Base-by-base conservation (phyloP, 2,888 invertebrate species). In the Nomada hirtipes region DNA sequence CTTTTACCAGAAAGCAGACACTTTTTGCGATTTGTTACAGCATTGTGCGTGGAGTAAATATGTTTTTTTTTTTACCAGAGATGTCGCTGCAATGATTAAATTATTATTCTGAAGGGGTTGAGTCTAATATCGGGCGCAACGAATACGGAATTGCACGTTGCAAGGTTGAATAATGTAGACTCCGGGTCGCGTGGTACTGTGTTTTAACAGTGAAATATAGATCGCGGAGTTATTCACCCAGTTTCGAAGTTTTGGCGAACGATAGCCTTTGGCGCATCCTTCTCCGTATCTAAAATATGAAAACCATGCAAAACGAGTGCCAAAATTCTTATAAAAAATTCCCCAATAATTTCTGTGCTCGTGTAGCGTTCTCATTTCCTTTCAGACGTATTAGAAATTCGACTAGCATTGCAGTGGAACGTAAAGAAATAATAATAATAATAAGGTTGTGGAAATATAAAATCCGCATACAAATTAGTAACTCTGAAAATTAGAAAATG, bases 141-240 rank as follows among this genome's bases (percentile, higher is more conserved):
- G 15, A 67, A 67, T 53, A 15, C 29, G 4, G 15, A 67, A 52
- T 29, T 20, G 9, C n/a, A n/a, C 20, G 4, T 20, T 15, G 3
- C n/a, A 53, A 36, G 67, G 36, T 36, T 20, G 52, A 67, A 67
- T 53, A n/a, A 18, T 15, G 10, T 26, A 3, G 13, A 53, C 36
- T 67, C 29, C 36, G 29, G 67, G 67, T 53, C n/a, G 36, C n/a
- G 9, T 20, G 29, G 15, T 52, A 18, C 29, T 29, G n/a, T 36
- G 29, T 67, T 67, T 52, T 36, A n/a, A 29, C 29, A 67, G n/a
- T 36, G 52, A 36, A 67, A 67, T 67, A 67, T 67, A 67, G 67
- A 67, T 52, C 67, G 52, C 18, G 67, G 36, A 67, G 52, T 67
- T 67, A 67, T 67, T 67, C 67, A 52, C 67, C 67, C 20, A 67